Evolutionary conservation across 2,888 invertebrate genomes (phyloP), one percentile per base, ranked within the genome.

Genomic region (Drosophila fulvimacula): DNA sequence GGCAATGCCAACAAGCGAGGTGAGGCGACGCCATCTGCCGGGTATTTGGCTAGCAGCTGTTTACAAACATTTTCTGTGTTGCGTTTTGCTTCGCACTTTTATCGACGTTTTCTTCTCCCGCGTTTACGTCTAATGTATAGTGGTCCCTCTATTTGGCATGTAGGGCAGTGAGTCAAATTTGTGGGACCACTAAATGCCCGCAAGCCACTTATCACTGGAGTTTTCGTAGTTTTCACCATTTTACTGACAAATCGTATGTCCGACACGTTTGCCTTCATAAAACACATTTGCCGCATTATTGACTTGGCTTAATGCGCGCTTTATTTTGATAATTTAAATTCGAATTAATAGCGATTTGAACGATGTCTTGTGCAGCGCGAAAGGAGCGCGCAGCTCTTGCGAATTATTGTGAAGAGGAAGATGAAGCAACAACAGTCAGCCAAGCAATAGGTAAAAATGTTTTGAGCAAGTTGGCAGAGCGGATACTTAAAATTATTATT

Each of bases 101-200:
- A 89, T 87, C 89, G 81, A 57, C 67, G 55, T 72, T 63, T 79
- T 58, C 73, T 72, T 65, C 73, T 82, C 73, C 61, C 48, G 38
- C 74, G 79, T 76, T 84, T 89, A 72, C 88, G 76, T 73, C 75
- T 72, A 71, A 69, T 75, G 63, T 73, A 69, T 56, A 86, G 89
- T 63, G 91, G 90, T 76, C 81, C 90, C 90, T 69, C 91, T 84
- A 73, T 75, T 78, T 81, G 63, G 11, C 73, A 78, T 77, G 83
- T 81, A 90, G 75, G 73, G 74, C 72, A 71, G 21, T 67, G 73
- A 68, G 67, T 64, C 42, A 53, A 60, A 53, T 79, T 73, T 71
- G 88, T 76, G 91, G 91, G 83, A 89, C 91, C 91, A 87, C 90
- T 82, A 82, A 82, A 76, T 66, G 69, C 41, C 69, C 71, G 76